These are phyloP conservation scores for Grammomys surdaster DNA, from an alignment of 2,113 vertebrate genomes.

Conservation along the genomic window DNA sequence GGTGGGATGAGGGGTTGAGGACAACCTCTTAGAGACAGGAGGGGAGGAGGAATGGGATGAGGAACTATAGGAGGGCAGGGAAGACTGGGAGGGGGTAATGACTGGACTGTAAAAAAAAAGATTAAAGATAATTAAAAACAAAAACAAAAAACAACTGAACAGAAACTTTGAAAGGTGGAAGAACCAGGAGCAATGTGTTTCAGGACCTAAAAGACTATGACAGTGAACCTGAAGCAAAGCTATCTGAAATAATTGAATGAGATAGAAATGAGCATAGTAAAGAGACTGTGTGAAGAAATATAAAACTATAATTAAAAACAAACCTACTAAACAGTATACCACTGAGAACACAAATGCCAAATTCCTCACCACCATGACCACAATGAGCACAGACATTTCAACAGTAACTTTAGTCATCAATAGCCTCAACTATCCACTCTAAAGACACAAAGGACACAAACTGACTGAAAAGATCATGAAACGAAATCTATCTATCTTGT, in stretches of 20 bases:
- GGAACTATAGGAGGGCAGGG: too few relatives aligned
- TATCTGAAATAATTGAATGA: neutral
- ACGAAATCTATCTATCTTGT: neutral
- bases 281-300: neutral
- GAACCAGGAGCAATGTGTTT: neutral
- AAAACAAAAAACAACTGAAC: neutral
- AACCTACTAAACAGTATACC: neutral
- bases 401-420: neutral
- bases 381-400: neutral
- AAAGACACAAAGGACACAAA: neutral
- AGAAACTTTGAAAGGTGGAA: neutral
- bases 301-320: neutral
- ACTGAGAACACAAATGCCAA: neutral
- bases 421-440: neutral
- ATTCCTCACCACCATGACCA: neutral
- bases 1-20: too few relatives aligned
- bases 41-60: too few relatives aligned
- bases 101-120: too few relatives aligned
- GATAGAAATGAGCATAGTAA: neutral
- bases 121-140: too few relatives aligned
- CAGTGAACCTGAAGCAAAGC: neutral
- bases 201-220: neutral
- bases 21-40: too few relatives aligned
- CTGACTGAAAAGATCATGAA: neutral
- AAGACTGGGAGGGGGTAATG: too few relatives aligned